A percentile compares a stretch with the other conserved stretches of the same genome.
Conservation (phyloP, 2,888 invertebrate species). For the Synergus gifuensis region DNA sequence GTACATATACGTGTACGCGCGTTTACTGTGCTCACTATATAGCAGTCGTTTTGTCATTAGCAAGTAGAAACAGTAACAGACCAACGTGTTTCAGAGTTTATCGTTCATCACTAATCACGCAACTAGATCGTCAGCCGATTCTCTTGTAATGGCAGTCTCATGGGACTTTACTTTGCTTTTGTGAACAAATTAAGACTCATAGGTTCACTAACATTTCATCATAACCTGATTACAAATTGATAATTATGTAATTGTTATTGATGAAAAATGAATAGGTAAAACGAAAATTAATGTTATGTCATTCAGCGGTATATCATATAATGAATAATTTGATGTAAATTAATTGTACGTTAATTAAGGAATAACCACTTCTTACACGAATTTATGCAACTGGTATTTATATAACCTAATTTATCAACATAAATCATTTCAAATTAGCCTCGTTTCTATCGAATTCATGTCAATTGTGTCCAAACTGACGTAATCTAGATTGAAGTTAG, state of each 20-base stretch:
- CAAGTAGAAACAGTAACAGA: conserved; percentile 35
- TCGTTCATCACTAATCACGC: conserved; percentile 35
- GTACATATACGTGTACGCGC: conserved; percentile 36
- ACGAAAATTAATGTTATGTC: conserved; percentile 2
- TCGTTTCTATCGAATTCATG: conserved; percentile 36
- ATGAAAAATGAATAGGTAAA: neutral
- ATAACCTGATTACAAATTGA: conserved; percentile 2
- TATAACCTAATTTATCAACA: conserved; percentile 8
- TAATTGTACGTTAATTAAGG: neutral
- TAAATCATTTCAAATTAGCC: conserved; percentile 33
- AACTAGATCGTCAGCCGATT: conserved; percentile 35
- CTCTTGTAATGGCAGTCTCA: conserved; percentile 17
- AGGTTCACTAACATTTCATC: conserved; percentile 4
- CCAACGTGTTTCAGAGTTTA: conserved; percentile 14
- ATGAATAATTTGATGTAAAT: neutral
- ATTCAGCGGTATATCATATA: neutral
- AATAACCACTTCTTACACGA: neutral
- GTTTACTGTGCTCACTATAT: conserved; percentile 38
- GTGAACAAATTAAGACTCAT: neutral
- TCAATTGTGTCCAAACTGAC: conserved; percentile 39
- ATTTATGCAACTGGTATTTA: neutral
- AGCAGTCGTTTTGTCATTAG: conserved; percentile 48
- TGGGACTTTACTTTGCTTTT: conserved; percentile 28
- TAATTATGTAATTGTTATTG: neutral
- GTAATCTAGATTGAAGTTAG: conserved; percentile 38